A percentile compares a stretch with the other conserved stretches of the same genome.
These are phyloP conservation scores for Ryuthela nishihirai DNA, from an alignment of 2,888 invertebrate genomes.

Conservation along the genomic window DNA sequence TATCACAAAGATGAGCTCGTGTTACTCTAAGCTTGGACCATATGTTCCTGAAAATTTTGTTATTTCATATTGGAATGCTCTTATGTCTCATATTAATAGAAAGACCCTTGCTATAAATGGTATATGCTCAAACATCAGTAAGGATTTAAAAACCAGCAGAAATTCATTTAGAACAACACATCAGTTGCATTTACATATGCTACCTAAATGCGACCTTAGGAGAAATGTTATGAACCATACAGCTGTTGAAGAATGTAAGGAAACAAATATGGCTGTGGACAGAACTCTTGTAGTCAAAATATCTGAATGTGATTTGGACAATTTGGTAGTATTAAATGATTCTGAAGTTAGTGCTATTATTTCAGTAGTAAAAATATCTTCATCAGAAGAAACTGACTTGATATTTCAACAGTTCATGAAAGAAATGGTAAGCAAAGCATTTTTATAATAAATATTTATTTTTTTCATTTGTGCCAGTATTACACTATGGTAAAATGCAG, in stretches of 20 bases:
- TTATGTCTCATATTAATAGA: constrained; percentile 3
- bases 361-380: background rate
- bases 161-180: background rate
- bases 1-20: constrained; percentile 12
- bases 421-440: constrained; percentile 11
- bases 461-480: background rate
- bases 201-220: too few species aligned
- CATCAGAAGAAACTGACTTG: background rate
- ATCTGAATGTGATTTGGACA: too few species aligned
- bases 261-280: too few species aligned
- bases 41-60: constrained; percentile 9
- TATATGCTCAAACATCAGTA: background rate
- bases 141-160: too few species aligned
- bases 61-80: constrained; percentile 1
- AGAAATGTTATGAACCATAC: too few species aligned
- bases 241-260: too few species aligned
- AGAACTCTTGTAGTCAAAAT: too few species aligned
- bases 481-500: too few species aligned
- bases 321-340: too few species aligned
- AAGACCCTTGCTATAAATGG: background rate
- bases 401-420: constrained; percentile 3
- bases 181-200: too few species aligned
- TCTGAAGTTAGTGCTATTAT: constrained; percentile 7
- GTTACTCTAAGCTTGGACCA: background rate
- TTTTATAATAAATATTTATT: background rate